Evolutionary conservation across 2,888 invertebrate species (phyloP).

Genomic region (Hypsopygia costalis): DNA sequence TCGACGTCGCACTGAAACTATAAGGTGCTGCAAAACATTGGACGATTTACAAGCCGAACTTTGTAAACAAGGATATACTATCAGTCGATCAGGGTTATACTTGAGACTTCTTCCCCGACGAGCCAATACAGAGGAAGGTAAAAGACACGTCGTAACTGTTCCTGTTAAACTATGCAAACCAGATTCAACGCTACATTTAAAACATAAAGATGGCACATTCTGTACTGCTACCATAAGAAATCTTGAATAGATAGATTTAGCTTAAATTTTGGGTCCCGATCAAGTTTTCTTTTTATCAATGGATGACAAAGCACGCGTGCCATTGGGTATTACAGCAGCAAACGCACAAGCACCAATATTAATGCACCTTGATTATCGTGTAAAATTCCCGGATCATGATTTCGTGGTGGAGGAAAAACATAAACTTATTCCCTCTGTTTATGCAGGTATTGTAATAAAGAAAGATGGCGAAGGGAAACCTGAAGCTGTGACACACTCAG

Average conservation of each 20-base stretch:
- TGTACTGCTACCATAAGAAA: constrained; percentile 13
- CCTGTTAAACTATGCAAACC: constrained; percentile 16
- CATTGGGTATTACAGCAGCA: no score
- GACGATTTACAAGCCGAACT: constrained; percentile 15
- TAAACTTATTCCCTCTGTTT: no score
- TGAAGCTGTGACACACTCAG: no score
- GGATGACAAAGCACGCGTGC: constrained; percentile 21
- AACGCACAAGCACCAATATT: no score
- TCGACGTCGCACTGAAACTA: constrained; percentile 16
- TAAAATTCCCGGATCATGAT: no score
- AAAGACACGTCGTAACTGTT: constrained; percentile 15
- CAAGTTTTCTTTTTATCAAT: constrained; percentile 18
- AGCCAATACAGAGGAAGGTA: constrained; percentile 15
- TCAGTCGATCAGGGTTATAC: constrained; percentile 15
- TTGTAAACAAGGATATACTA: constrained; percentile 12
- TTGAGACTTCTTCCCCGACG: constrained; percentile 14
- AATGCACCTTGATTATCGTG: no score
- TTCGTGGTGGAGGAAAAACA: no score
- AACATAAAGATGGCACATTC: constrained; percentile 13
- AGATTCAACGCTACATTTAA: constrained; percentile 12
- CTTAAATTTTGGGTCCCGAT: constrained; percentile 16
- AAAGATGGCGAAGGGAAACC: no score
- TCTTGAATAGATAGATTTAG: constrained; percentile 16
- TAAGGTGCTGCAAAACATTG: constrained; percentile 16
- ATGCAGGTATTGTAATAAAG: no score